Conservation (phyloP, 2,113 vertebrate genomes). For the Oncorhynchus nerka region DNA sequence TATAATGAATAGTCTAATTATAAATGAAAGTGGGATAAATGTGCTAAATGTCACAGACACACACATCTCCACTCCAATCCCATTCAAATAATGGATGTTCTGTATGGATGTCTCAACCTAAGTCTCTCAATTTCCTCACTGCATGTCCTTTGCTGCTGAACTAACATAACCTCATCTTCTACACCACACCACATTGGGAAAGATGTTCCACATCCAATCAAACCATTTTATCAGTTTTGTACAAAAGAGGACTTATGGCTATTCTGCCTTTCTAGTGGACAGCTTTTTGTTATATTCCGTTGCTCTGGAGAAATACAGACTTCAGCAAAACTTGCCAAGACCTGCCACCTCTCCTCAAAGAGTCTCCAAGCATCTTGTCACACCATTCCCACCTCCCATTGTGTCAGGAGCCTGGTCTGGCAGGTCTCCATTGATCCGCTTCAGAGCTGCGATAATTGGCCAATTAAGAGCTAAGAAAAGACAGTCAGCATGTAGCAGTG, state of each 20-base stretch:
- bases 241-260: constrained; percentile 33
- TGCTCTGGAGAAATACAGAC: constrained; percentile 50
- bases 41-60: too few relatives aligned
- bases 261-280: constrained; percentile 24
- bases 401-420: constrained; percentile 54
- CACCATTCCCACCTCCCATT: constrained; percentile 61
- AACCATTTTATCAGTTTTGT: constrained; percentile 41
- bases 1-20: too few relatives aligned
- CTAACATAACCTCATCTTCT: background rate
- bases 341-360: constrained; percentile 61
- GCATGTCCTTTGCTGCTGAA: background rate
- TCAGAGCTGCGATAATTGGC: constrained; percentile 66
- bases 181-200: background rate
- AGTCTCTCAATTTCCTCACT: background rate
- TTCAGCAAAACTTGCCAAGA: constrained; percentile 46
- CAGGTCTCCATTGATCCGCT: constrained; percentile 69
- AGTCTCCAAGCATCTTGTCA: constrained; percentile 59
- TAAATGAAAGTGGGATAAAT: too few relatives aligned
- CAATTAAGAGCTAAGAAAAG: constrained; percentile 68
- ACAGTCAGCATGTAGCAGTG: constrained; percentile 54
- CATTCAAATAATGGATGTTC: background rate
- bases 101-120: background rate
- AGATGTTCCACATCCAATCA: constrained; percentile 40
- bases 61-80: too few relatives aligned
- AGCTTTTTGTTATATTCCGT: constrained; percentile 42